These are phyloP conservation scores for Aradophagus sp. DNA, from an alignment of 1,140 invertebrate genomes.

Conservation along the genomic window DNA sequence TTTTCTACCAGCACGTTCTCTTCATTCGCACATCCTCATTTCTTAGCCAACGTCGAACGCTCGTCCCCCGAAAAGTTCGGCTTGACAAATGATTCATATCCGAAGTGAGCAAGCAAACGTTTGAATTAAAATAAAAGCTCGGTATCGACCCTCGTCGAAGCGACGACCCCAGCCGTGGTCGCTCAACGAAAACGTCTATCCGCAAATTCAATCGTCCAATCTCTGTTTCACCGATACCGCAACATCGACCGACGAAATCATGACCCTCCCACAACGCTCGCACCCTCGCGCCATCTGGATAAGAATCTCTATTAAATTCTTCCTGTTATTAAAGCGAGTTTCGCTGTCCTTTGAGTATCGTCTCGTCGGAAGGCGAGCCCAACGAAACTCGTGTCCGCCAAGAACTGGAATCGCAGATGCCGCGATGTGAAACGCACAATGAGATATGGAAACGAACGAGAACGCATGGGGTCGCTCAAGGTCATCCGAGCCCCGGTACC, in stretches of 20 bases:
- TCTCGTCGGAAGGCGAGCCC: too few species aligned
- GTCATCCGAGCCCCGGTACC: slow-evolving; percentile 30
- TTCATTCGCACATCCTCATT: slow-evolving; percentile 16
- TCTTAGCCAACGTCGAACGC: slow-evolving; percentile 14
- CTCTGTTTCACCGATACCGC: neutral
- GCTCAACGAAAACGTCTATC: slow-evolving; percentile 2
- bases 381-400: slow-evolving; percentile 4
- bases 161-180: slow-evolving; percentile 5
- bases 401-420: slow-evolving; percentile 26
- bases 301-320: too few species aligned
- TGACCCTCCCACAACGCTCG: neutral
- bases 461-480: slow-evolving; percentile 46
- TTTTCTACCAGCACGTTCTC: neutral
- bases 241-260: neutral
- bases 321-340: too few species aligned
- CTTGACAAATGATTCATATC: slow-evolving; percentile 36
- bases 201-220: neutral
- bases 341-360: too few species aligned
- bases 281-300: too few species aligned
- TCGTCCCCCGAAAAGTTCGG: neutral
- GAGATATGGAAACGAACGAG: slow-evolving; percentile 35
- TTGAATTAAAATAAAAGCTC: slow-evolving; percentile 10
- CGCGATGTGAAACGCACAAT: slow-evolving; percentile 28
- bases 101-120: slow-evolving; percentile 16
- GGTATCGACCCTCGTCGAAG: neutral